These are phyloP conservation scores for Rattus rattus DNA, from an alignment of 2,113 vertebrate genomes.

Conservation along the genomic window DNA sequence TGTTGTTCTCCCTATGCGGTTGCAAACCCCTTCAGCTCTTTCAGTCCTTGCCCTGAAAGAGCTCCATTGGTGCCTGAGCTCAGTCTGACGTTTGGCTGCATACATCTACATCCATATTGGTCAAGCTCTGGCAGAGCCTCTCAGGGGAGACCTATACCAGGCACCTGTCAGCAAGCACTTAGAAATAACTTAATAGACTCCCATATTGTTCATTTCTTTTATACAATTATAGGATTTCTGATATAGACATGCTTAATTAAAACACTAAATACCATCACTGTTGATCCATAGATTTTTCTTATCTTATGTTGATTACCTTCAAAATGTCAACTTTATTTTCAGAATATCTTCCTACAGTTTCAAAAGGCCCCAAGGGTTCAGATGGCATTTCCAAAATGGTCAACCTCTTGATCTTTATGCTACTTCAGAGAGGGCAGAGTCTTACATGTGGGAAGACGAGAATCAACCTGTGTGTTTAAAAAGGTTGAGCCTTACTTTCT, in stretches of 20 bases:
- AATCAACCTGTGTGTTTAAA: not conserved
- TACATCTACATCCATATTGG: no score
- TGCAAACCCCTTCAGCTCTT: no score
- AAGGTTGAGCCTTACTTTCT: not conserved
- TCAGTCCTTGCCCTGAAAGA: no score
- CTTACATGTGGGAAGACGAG: not conserved
- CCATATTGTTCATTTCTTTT: not conserved
- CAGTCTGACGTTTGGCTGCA: no score
- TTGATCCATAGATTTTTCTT: not conserved
- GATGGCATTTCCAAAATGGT: not conserved
- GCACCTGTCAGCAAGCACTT: no score
- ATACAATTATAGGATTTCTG: not conserved
- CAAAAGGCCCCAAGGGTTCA: not conserved
- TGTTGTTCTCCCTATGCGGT: no score
- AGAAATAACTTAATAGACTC: not conserved
- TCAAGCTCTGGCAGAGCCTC: no score
- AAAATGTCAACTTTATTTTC: not conserved
- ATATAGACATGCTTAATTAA: constrained; percentile 1
- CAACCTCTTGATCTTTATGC: not conserved
- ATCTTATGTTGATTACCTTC: not conserved
- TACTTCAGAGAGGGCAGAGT: not conserved
- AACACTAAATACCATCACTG: not conserved
- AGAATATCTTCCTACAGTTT: not conserved
- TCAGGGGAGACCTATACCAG: no score
- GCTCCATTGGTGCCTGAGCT: no score